Evolutionary conservation across 1,140 invertebrate genomes (phyloP).

Genomic region (Temnothorax nylanderi): DNA sequence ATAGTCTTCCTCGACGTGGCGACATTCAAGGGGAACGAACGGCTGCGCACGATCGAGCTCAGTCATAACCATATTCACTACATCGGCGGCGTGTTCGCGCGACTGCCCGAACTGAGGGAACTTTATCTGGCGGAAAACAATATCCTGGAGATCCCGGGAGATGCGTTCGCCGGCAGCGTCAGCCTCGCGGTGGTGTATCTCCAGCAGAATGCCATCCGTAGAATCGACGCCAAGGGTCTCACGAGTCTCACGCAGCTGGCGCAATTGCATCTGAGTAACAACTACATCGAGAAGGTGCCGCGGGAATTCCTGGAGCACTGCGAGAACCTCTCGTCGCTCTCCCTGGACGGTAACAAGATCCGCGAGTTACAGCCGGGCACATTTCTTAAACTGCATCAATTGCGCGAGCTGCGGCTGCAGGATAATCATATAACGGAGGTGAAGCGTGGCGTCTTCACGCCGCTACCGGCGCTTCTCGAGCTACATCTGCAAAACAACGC

Average conservation of each 20-base stretch:
- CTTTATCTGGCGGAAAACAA: conserved; percentile 96
- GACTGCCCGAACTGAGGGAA: conserved; percentile 91
- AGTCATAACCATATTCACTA: conserved; percentile 96
- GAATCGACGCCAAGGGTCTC: conserved; percentile 91
- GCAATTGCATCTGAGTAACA: conserved; percentile 94
- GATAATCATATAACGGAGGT: conserved; percentile 93
- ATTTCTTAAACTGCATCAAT: conserved; percentile 90
- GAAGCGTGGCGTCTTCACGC: conserved; percentile 92
- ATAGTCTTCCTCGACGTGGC: conserved; percentile 90
- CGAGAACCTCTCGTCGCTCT: conserved; percentile 92
- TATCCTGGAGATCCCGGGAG: conserved; percentile 92
- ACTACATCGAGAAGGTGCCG: conserved; percentile 93
- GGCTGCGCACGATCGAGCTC: conserved; percentile 93
- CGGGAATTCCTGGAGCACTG: conserved; percentile 91
- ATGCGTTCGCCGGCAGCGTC: conserved; percentile 92
- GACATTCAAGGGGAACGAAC: conserved; percentile 91
- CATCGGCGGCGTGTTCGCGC: conserved; percentile 92
- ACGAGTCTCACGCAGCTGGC: conserved; percentile 90
- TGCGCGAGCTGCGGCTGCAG: conserved; percentile 94
- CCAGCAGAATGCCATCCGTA: conserved; percentile 94
- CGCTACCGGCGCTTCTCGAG: conserved; percentile 92
- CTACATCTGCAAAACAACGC: conserved; percentile 95
- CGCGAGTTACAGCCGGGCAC: conserved; percentile 91
- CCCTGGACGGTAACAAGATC: conserved; percentile 96
- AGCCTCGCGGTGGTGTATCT: conserved; percentile 93